A percentile compares a stretch with the other conserved stretches of the same genome.
phyloP scores from a whole-genome alignment of 2,113 vertebrate genomes.

The Cettia cetti region DNA sequence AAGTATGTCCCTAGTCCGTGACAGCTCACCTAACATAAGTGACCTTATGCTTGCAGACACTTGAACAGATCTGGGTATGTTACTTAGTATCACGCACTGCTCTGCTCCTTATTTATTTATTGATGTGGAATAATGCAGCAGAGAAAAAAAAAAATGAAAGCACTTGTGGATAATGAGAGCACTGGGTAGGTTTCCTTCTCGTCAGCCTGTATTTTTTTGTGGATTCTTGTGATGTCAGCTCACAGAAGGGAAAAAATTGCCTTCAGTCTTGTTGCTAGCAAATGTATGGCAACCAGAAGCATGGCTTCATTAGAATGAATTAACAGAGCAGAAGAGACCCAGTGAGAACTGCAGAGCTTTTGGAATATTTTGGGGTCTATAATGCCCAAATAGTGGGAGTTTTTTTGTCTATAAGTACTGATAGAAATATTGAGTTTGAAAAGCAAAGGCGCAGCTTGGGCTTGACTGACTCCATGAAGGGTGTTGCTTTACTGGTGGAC shows the following conservation, averaged over 20 bases:
- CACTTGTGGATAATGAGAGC: not conserved
- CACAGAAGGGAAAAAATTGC: not conserved
- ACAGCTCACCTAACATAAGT: not conserved
- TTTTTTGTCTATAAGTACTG: not conserved
- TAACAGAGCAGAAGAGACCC: not conserved
- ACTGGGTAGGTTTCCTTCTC: not conserved
- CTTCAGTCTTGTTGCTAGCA: not conserved
- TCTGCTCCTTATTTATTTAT: conserved; percentile 3
- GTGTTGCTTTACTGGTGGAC: not conserved
- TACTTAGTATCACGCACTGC: not conserved
- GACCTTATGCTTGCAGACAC: not conserved
- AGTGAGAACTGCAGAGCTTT: not conserved
- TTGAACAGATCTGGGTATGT: not conserved
- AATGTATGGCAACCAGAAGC: not conserved
- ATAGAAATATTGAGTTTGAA: not conserved
- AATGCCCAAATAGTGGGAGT: not conserved
- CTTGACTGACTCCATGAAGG: not conserved
- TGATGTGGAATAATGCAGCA: not conserved
- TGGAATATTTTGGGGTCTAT: not conserved
- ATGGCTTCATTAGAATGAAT: not conserved
- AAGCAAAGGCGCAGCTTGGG: not conserved
- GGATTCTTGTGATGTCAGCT: not conserved
- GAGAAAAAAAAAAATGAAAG: not conserved
- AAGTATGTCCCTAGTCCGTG: not conserved
- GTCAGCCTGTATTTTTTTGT: not conserved